phyloP scores from a whole-genome alignment of 2,113 vertebrate genomes.

The Dendrocopos noguchii region DNA sequence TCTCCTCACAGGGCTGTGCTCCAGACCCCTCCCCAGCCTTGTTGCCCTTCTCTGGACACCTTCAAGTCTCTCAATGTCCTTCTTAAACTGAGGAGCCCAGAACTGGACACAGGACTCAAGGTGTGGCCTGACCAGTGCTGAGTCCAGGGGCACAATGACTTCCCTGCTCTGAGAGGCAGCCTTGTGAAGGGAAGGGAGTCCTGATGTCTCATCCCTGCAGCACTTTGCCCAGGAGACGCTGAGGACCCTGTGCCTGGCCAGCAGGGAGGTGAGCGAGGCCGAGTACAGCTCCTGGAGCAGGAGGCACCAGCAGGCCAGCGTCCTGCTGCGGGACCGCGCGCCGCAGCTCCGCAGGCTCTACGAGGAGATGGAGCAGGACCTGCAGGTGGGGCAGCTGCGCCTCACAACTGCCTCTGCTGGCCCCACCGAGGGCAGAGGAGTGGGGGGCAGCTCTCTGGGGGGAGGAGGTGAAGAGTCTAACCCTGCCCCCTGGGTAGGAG shows the following conservation, averaged over 20 bases:
- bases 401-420: background rate
- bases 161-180: no score
- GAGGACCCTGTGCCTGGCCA: constrained; percentile 90
- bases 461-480: background rate
- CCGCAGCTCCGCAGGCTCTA: constrained; percentile 81
- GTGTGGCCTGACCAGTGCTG: no score
- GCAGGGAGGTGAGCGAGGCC: constrained; percentile 80
- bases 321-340: constrained; percentile 69
- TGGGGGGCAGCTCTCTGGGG: background rate
- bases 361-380: constrained; percentile 85
- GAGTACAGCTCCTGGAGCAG: constrained; percentile 79
- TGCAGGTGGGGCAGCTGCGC: constrained; percentile 73
- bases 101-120: no score
- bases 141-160: no score
- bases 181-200: background rate
- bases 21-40: no score
- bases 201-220: constrained; percentile 53
- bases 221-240: constrained; percentile 80
- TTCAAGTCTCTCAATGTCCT: no score
- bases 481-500: background rate
- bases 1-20: no score
- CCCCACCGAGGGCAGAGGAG: background rate
- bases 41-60: no score
- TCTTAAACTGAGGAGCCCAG: no score
- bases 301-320: constrained; percentile 69